Evolutionary conservation across 2,888 invertebrate genomes (phyloP), one percentile per base, ranked within the genome.

Genomic region (Pristionchus maxplancki): DNA sequence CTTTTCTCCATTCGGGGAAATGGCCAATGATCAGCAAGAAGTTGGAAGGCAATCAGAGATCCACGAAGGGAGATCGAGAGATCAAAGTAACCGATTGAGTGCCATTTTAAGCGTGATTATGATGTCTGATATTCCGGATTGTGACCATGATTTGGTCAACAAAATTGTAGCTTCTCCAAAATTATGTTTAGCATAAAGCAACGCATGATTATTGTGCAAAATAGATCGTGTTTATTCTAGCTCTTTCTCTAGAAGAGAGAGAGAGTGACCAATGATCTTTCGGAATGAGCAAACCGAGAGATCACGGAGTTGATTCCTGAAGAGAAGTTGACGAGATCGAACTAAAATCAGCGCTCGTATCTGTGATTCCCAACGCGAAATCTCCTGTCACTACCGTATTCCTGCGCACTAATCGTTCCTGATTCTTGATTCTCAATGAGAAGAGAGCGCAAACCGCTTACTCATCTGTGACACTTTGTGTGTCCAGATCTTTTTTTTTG

Each of bases 11-110:
- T 71, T 71, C 37, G 71, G 71, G 71, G 71, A 71, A 71, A 37
- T 37, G 71, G n/a, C 71, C 71, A 71, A 71, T 40, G 71, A 71
- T 37, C 71, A 20, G 31, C 71, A 71, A 71, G 24, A 71, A 71
- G 40, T 37, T 37, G 31, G 20, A 37, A 37, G 71, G 8, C 71
- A 71, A 71, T 15, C 71, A 71, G 6, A 37, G 37, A 71, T 71
- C 37, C 5, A 20, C 9, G 17, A 37, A 37, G 37, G 20, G 3
- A 71, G 71, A 71, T 31, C 20, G 37, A 20, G 71, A 71, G 71
- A 17, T 34, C 71, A 71, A 40, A 44, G 44, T n/a, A n/a, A n/a
- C n/a, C n/a, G n/a, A n/a, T n/a, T n/a, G n/a, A n/a, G n/a, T n/a
- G n/a, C n/a, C n/a, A n/a, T n/a, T n/a, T n/a, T n/a, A n/a, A n/a